Evolutionary conservation across 2,888 invertebrate genomes (phyloP).

Genomic region (Emmelina monodactyla): DNA sequence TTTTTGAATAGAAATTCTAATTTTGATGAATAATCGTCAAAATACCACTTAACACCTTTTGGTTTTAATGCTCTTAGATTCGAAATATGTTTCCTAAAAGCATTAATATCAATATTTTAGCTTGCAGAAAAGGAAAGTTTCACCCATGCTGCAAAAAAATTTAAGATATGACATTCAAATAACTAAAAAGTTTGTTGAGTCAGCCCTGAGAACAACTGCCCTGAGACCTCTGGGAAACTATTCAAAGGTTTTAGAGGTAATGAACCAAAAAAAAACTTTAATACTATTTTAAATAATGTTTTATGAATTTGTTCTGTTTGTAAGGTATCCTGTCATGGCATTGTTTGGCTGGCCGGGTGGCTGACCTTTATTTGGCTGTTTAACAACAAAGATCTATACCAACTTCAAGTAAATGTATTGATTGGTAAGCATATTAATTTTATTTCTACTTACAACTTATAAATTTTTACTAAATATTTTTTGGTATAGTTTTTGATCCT

Average conservation of each 20-base stretch:
- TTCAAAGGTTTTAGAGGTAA: conserved; percentile 65
- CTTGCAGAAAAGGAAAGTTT: conserved; percentile 44
- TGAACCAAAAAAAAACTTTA: not conserved
- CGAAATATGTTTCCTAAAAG: no score
- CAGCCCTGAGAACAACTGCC: conserved; percentile 48
- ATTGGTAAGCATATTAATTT: conserved; percentile 68
- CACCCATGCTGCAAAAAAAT: conserved; percentile 52
- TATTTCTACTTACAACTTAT: conserved; percentile 1
- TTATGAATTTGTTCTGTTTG: conserved; percentile 17
- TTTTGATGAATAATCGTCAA: no score
- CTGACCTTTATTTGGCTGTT: conserved; percentile 80
- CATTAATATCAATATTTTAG: conserved; percentile 30
- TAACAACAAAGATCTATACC: conserved; percentile 72
- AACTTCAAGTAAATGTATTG: conserved; percentile 86
- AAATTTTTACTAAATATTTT: conserved; percentile 2
- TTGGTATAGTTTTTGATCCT: conserved; percentile 70
- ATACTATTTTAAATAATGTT: not conserved
- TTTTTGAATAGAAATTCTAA: no score
- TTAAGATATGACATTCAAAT: conserved; percentile 56
- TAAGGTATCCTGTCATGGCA: conserved; percentile 87
- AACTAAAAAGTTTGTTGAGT: conserved; percentile 59
- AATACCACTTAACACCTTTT: no score
- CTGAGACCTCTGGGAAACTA: conserved; percentile 60
- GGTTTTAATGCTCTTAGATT: no score
- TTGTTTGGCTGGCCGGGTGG: conserved; percentile 84